phyloP scores from a whole-genome alignment of 2,113 vertebrate species.

The Lophura nycthemera region DNA sequence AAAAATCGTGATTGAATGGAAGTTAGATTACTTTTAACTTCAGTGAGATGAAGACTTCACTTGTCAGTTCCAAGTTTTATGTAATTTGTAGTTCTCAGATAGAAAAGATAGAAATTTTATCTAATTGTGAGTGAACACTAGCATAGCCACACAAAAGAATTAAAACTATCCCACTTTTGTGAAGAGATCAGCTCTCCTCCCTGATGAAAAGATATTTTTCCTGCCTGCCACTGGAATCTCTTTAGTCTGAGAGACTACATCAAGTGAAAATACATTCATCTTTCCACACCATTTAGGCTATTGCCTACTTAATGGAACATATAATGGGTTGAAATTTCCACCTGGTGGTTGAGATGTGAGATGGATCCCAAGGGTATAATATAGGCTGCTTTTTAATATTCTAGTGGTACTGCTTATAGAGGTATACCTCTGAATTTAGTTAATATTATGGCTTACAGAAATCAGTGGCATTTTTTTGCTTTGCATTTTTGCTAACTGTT shows the following conservation, averaged over 20 bases:
- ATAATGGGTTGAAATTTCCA: conserved; percentile 82
- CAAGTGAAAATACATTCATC: conserved; percentile 52
- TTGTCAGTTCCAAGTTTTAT: background rate
- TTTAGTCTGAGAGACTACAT: conserved; percentile 9
- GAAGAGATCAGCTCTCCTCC: background rate
- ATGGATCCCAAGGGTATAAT: conserved; percentile 66
- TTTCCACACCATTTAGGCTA: conserved; percentile 73
- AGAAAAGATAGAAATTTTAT: background rate
- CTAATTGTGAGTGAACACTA: background rate
- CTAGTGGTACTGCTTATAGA: conserved; percentile 33
- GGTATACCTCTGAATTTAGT: conserved; percentile 51
- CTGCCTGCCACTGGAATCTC: background rate
- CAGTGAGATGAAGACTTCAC: background rate
- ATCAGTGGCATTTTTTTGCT: conserved; percentile 56
- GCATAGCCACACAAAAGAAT: background rate
- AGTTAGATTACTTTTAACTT: background rate
- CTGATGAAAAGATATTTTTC: background rate
- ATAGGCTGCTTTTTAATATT: conserved; percentile 71
- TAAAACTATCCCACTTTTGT: background rate
- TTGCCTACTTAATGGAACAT: conserved; percentile 83
- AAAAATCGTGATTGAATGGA: background rate
- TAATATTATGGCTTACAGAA: conserved; percentile 52
- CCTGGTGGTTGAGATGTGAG: conserved; percentile 75
- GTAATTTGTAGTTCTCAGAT: background rate
- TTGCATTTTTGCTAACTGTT: conserved; percentile 22